Base-by-base conservation (phyloP, 2,113 vertebrate species). In the Charadrius vociferus region DNA sequence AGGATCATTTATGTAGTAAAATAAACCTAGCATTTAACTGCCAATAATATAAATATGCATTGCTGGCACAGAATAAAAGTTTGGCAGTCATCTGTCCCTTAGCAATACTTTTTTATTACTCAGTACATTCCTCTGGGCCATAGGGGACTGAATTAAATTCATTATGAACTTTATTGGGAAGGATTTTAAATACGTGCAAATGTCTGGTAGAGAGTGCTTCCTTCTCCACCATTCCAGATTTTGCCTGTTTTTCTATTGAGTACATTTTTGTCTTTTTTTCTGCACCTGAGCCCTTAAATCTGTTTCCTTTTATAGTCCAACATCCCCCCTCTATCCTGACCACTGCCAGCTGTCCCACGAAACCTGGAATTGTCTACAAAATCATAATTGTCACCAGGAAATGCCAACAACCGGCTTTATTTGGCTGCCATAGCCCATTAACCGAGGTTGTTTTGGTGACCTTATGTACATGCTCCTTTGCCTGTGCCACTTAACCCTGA, bases 61-160 rank as follows among this genome's bases (percentile, higher is more conserved):
- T 81, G 67, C 83, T 93, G 95, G 87, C 91, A 71, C 71, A 68
- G 66, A 77, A n/a, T 3, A 41, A 43, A 74, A 87, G 67, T 67
- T 92, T 96, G 95, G 97, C 96, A 97, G 85, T 85, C 85, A 37
- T 81, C 68, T 95, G 53, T 96, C 96, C 95, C 96, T 89, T 94
- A 98, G 96, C 90, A 96, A 91, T 92, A 83, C 87, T 95, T 89
- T 86, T 98, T 95, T 97, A 95, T 94, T 91, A 87, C 81, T 95
- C 81, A 39, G 87, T 94, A 91, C 58, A 66, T 94, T 95, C 87
- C 91, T 96, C 95, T 82, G 93, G 94, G 95, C 94, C 87, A 92
- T 77, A 55, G 82, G 74, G 78, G 95, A 84, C 82, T 49, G 79
- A 95, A 93, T 90, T 93, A 97, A 95, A 95, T 95, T 98, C 78